Percentiles rank a stretch among this genome's conserved stretches.
phyloP scores from a whole-genome alignment of 1,140 invertebrate species.

The Temnothorax curvispinosus region DNA sequence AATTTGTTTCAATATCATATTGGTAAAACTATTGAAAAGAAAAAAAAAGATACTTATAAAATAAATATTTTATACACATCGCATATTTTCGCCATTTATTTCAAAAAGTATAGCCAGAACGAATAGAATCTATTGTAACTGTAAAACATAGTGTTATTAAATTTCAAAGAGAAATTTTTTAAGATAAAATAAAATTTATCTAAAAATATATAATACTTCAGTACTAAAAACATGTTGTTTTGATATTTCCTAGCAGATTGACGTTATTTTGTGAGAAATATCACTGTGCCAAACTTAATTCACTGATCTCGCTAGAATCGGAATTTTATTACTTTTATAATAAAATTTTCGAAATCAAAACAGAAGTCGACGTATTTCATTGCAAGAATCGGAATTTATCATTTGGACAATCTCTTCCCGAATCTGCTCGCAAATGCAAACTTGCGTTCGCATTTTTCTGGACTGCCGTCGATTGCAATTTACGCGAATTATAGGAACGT shows the following conservation, averaged over 20 bases:
- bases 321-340: not conserved
- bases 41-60: not conserved
- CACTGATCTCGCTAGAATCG: not conserved
- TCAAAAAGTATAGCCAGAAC: not conserved
- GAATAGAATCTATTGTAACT: not conserved
- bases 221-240: not conserved
- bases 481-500: conserved; percentile 22
- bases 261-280: not conserved
- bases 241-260: not conserved
- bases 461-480: not conserved
- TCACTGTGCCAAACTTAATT: not conserved
- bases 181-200: not conserved
- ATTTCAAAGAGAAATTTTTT: not conserved
- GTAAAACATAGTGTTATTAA: not conserved
- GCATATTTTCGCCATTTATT: not conserved
- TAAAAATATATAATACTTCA: not conserved
- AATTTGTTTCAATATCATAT: not conserved
- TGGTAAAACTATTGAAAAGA: not conserved
- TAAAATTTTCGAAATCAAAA: not conserved
- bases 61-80: not conserved
- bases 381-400: not conserved
- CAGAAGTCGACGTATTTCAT: not conserved
- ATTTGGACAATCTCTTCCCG: not conserved
- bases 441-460: not conserved
- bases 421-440: not conserved